phyloP scores from a whole-genome alignment of 2,113 vertebrate genomes.

The Sinocyclocheilus anshuiensis region DNA sequence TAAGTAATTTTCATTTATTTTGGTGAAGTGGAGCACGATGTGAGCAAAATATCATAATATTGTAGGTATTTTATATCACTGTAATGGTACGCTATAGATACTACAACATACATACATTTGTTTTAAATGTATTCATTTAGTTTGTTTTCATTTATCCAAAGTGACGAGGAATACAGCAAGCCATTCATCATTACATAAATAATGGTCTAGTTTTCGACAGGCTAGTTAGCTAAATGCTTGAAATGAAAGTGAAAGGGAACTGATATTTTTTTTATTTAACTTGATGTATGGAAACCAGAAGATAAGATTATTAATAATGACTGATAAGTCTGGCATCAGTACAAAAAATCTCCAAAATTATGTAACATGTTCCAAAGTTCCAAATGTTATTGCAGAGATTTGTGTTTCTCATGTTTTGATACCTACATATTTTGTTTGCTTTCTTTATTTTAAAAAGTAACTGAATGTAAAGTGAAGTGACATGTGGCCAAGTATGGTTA shows the following conservation, averaged over 20 bases:
- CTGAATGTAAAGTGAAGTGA: no score
- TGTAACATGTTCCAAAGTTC: neutral
- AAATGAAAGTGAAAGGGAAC: neutral
- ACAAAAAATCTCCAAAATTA: neutral
- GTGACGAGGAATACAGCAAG: no score
- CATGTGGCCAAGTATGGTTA: no score
- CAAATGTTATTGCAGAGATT: neutral
- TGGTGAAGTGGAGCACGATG: no score
- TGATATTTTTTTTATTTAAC: neutral
- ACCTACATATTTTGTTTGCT: neutral
- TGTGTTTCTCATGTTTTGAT: neutral
- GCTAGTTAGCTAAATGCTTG: neutral
- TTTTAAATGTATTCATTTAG: no score
- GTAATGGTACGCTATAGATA: no score
- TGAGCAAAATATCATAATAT: neutral
- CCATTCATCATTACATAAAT: neutral
- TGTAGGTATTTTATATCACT: neutral
- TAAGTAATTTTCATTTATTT: neutral
- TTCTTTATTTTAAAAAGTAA: neutral
- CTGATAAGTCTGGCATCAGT: neutral
- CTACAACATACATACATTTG: no score
- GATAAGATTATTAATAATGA: neutral
- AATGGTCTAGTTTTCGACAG: neutral
- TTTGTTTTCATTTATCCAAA: no score
- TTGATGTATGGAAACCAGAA: neutral